Evolutionary conservation across 2,888 invertebrate species (phyloP).

Genomic region (Tenthredo distinguenda): DNA sequence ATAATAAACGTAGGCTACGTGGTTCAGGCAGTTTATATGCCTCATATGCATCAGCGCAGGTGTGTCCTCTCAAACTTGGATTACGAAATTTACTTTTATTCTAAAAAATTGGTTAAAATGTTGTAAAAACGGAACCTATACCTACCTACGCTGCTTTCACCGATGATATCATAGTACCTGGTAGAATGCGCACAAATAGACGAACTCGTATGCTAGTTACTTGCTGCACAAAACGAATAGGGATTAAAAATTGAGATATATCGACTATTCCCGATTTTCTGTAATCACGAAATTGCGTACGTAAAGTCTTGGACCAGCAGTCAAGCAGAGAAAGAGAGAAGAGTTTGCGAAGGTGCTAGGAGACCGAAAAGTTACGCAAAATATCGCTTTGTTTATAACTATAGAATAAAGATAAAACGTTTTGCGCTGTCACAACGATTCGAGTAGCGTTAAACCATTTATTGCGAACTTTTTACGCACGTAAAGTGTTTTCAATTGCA

Average conservation of each 20-base stretch:
- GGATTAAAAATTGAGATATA: neutral
- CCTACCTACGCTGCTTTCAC: neutral
- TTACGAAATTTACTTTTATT: neutral
- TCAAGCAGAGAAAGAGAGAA: conserved; percentile 17
- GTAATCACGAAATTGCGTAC: neutral
- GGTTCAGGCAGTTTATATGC: neutral
- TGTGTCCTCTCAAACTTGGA: neutral
- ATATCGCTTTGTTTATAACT: neutral
- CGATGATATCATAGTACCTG: neutral
- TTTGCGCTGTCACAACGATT: conserved; percentile 30
- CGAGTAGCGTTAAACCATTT: conserved; percentile 11
- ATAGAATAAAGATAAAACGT: conserved; percentile 12
- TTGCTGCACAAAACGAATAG: neutral
- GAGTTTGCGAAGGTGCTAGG: neutral
- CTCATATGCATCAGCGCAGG: neutral
- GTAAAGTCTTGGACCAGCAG: conserved; percentile 16
- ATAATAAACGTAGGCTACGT: neutral
- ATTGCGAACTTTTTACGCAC: conserved; percentile 23
- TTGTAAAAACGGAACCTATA: neutral
- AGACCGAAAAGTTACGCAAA: neutral
- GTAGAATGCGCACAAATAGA: neutral
- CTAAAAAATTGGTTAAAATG: neutral
- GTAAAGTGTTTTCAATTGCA: conserved; percentile 1
- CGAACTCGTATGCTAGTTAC: neutral
- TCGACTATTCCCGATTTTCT: neutral